Evolutionary conservation across 2,113 vertebrate species (phyloP).

Genomic region (Pontoporia blainvillei): DNA sequence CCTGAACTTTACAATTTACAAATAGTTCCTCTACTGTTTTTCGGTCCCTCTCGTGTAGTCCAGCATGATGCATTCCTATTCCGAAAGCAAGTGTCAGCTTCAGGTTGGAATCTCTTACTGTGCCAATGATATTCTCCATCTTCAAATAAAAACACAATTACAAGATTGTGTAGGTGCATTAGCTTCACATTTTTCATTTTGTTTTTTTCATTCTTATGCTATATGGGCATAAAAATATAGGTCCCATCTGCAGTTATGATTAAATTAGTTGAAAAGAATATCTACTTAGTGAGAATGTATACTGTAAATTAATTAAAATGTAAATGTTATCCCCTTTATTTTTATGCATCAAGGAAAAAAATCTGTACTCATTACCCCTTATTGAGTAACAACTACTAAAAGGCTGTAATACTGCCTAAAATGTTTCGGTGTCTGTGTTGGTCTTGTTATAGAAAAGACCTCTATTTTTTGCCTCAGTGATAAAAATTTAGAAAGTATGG

Average conservation of each 20-base stretch:
- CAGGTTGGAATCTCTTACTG: slow-evolving; percentile 93
- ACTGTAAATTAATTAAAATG: neutral
- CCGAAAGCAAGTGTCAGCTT: slow-evolving; percentile 97
- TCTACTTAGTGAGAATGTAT: neutral
- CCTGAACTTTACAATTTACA: slow-evolving; percentile 99
- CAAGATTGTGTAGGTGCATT: neutral
- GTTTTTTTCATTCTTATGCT: neutral
- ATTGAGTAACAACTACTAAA: neutral
- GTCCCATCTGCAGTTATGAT: neutral
- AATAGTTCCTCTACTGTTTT: slow-evolving; percentile 97
- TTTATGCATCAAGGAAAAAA: neutral
- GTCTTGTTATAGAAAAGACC: neutral
- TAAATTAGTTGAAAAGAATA: slow-evolving; percentile 4
- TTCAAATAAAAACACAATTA: slow-evolving; percentile 72
- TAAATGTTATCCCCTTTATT: neutral
- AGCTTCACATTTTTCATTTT: neutral
- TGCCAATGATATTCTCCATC: slow-evolving; percentile 94
- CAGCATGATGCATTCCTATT: slow-evolving; percentile 97
- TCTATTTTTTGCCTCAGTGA: neutral
- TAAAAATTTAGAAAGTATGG: neutral
- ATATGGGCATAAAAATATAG: neutral
- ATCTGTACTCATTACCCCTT: neutral
- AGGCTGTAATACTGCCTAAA: neutral
- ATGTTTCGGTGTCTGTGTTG: neutral
- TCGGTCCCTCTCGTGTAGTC: slow-evolving; percentile 95